Conservation (phyloP, 2,113 vertebrate species). For the Varanus komodoensis region DNA sequence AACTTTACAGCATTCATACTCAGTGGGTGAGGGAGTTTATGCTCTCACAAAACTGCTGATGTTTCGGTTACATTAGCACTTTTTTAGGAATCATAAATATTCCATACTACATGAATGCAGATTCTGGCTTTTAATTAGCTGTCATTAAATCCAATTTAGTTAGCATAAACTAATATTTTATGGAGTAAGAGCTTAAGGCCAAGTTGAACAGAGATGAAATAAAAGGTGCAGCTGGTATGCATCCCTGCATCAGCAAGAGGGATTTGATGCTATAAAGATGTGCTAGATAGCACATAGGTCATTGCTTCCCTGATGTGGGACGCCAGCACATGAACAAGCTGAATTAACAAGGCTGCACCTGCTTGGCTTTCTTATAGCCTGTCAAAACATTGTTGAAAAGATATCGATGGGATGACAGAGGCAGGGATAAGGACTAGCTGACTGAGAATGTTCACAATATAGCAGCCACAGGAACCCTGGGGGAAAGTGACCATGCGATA, state of each 20-base stretch:
- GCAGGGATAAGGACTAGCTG: background rate
- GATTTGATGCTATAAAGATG: background rate
- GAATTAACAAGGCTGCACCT: background rate
- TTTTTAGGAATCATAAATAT: background rate
- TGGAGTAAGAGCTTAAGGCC: background rate
- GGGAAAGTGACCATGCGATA: too few relatives aligned
- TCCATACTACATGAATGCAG: background rate
- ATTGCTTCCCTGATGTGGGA: background rate
- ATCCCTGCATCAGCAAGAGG: background rate
- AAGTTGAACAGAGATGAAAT: background rate
- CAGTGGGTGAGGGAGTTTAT: background rate
- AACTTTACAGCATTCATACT: background rate
- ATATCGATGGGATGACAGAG: background rate
- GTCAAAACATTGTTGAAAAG: background rate
- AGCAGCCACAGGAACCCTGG: too few relatives aligned
- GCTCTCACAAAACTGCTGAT: background rate
- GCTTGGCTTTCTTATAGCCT: background rate
- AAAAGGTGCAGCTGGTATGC: background rate
- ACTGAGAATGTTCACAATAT: background rate
- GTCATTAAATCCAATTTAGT: constrained; percentile 3
- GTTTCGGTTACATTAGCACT: background rate
- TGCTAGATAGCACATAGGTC: background rate
- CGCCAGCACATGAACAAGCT: background rate
- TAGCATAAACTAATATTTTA: constrained; percentile 3
- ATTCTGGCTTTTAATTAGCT: background rate